These are phyloP conservation scores for Drosophila incognita DNA, from an alignment of 2,888 invertebrate species.

Conservation along the genomic window DNA sequence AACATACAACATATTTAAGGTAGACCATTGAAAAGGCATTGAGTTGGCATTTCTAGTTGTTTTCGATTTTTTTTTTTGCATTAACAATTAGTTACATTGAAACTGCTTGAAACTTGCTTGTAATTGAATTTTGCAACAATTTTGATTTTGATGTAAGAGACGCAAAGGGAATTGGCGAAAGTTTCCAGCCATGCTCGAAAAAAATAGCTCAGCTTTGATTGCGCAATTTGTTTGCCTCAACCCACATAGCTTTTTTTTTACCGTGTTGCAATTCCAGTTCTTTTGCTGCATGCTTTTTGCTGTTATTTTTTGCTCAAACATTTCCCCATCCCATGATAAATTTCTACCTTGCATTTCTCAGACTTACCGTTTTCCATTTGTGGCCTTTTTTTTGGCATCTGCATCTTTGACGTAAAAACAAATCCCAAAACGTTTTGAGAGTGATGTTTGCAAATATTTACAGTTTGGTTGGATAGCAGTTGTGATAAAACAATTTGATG, in stretches of 20 bases:
- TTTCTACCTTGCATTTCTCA: constrained; percentile 18
- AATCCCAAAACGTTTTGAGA: constrained; percentile 19
- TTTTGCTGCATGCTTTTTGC: constrained; percentile 26
- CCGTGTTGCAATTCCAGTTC: constrained; percentile 18
- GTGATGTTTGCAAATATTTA: constrained; percentile 42
- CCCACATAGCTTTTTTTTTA: constrained; percentile 24
- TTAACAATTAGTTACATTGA: constrained; percentile 51
- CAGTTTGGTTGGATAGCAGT: constrained; percentile 30
- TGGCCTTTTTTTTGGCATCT: constrained; percentile 5
- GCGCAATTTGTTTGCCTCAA: constrained; percentile 67
- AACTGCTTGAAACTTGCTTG: constrained; percentile 23
- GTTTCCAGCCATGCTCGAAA: constrained; percentile 20
- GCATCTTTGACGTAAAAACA: constrained; percentile 29
- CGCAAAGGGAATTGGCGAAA: constrained; percentile 21
- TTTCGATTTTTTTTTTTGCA: background rate
- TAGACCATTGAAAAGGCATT: background rate
- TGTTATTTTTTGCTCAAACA: constrained; percentile 7
- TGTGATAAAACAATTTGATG: constrained; percentile 42
- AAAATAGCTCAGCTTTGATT: constrained; percentile 73
- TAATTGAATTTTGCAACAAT: constrained; percentile 73
- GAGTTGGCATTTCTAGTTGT: constrained; percentile 3
- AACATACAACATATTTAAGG: constrained; percentile 20
- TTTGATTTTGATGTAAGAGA: constrained; percentile 57
- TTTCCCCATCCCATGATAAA: background rate
- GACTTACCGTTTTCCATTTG: background rate